These are phyloP conservation scores for Uloborus plumipes DNA, from an alignment of 2,888 invertebrate genomes.

Conservation along the genomic window DNA sequence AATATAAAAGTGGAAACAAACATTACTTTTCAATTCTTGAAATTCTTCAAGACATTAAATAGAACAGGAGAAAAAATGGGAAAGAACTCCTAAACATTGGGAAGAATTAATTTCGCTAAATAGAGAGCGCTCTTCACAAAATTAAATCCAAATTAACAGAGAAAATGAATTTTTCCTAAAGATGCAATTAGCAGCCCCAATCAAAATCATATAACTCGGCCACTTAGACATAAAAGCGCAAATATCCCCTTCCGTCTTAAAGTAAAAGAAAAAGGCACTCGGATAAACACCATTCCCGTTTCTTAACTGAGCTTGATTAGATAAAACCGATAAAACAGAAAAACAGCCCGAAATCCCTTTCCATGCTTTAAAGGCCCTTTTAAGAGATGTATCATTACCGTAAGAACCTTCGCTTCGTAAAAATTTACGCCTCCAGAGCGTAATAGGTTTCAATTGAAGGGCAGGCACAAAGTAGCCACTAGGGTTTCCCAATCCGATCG, in stretches of 20 bases:
- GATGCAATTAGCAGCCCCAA: constrained; percentile 44
- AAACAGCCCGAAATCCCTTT: constrained; percentile 43
- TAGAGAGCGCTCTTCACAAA: constrained; percentile 6
- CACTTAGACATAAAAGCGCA: constrained; percentile 37
- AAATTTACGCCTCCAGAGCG: constrained; percentile 60
- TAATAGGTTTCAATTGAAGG: constrained; percentile 62
- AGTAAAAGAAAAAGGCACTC: constrained; percentile 9
- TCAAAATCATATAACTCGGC: constrained; percentile 36
- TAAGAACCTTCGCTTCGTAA: constrained; percentile 52
- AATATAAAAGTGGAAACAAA: too few relatives aligned
- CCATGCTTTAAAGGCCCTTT: constrained; percentile 56
- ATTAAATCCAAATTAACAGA: constrained; percentile 40
- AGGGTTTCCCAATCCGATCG: constrained; percentile 60
- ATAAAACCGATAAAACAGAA: constrained; percentile 59
- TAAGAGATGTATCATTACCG: constrained; percentile 53
- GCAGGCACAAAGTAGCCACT: constrained; percentile 59
- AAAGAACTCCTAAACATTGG: too few relatives aligned
- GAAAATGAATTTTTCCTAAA: background rate
- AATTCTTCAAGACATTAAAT: too few relatives aligned
- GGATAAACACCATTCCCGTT: constrained; percentile 45
- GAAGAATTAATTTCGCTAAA: background rate
- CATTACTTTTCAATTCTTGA: too few relatives aligned
- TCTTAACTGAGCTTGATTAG: constrained; percentile 59
- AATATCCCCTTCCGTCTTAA: constrained; percentile 2
- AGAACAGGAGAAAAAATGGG: too few relatives aligned